These are phyloP conservation scores for Cepphus grylle DNA, from an alignment of 2,113 vertebrate species.

Conservation along the genomic window DNA sequence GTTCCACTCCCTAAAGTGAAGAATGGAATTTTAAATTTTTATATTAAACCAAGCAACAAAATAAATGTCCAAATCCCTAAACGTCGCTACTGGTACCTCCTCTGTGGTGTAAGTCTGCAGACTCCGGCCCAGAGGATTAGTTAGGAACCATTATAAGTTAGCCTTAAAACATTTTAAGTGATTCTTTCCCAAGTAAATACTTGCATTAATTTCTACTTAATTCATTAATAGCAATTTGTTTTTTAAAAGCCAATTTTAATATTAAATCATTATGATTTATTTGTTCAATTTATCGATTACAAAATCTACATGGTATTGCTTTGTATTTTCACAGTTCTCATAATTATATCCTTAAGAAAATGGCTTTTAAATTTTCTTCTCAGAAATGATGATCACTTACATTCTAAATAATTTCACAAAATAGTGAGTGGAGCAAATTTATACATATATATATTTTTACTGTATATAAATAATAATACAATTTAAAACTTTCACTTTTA, in stretches of 20 bases:
- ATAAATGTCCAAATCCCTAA: neutral
- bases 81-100: neutral
- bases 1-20: neutral
- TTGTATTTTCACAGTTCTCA: slow-evolving; percentile 54
- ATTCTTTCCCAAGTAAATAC: slow-evolving; percentile 19
- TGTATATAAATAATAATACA: slow-evolving; percentile 44
- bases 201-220: slow-evolving; percentile 12
- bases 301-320: slow-evolving; percentile 60
- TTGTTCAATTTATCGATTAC: neutral
- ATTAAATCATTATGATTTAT: slow-evolving; percentile 1
- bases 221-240: neutral
- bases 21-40: neutral
- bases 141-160: neutral
- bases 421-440: slow-evolving; percentile 32
- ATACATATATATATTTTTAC: slow-evolving; percentile 33
- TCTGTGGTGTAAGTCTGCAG: neutral
- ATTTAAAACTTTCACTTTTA: slow-evolving; percentile 56
- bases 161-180: neutral
- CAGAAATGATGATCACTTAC: slow-evolving; percentile 42
- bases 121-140: neutral
- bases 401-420: slow-evolving; percentile 47
- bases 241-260: slow-evolving; percentile 32
- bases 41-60: neutral
- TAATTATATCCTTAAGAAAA: slow-evolving; percentile 54
- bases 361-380: slow-evolving; percentile 59